Evolutionary conservation across 2,888 invertebrate genomes (phyloP).

Genomic region (Ypsolopha scabrella): DNA sequence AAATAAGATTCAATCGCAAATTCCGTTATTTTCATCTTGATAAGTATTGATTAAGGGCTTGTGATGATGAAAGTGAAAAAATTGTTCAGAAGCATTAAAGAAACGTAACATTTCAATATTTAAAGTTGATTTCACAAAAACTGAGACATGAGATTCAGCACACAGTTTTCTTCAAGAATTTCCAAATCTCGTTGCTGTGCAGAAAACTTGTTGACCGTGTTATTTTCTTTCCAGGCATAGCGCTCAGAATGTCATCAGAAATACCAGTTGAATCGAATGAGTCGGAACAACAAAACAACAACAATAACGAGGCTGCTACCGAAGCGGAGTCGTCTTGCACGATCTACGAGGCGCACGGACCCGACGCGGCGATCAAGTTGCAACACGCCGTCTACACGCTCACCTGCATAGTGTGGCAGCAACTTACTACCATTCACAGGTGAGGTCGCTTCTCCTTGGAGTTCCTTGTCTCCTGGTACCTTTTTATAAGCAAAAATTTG

Average conservation of each 20-base stretch:
- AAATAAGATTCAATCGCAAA: too few species aligned
- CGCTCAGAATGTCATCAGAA: slow-evolving; percentile 43
- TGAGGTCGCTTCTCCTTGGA: slow-evolving; percentile 18
- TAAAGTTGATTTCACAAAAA: too few species aligned
- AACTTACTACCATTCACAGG: slow-evolving; percentile 90
- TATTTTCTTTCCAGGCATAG: slow-evolving; percentile 20
- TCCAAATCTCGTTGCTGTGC: too few species aligned
- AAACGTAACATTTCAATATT: too few species aligned
- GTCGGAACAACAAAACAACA: background rate
- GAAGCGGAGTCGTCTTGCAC: slow-evolving; percentile 5
- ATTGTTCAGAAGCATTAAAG: too few species aligned
- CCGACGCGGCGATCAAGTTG: slow-evolving; percentile 81
- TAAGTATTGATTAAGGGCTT: too few species aligned
- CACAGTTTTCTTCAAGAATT: too few species aligned
- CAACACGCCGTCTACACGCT: slow-evolving; percentile 90
- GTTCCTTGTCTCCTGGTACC: slow-evolving; percentile 3
- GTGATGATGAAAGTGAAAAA: too few species aligned
- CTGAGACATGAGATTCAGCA: too few species aligned
- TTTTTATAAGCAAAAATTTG: too few species aligned
- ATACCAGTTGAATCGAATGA: slow-evolving; percentile 22
- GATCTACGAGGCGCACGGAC: slow-evolving; percentile 20
- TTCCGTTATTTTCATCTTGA: too few species aligned
- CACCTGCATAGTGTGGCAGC: slow-evolving; percentile 88
- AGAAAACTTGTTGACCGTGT: too few species aligned
- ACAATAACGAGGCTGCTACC: background rate